Percentiles rank a stretch among this genome's conserved stretches.
phyloP scores from a whole-genome alignment of 2,888 invertebrate genomes.

The Apomyelois bistriatella region DNA sequence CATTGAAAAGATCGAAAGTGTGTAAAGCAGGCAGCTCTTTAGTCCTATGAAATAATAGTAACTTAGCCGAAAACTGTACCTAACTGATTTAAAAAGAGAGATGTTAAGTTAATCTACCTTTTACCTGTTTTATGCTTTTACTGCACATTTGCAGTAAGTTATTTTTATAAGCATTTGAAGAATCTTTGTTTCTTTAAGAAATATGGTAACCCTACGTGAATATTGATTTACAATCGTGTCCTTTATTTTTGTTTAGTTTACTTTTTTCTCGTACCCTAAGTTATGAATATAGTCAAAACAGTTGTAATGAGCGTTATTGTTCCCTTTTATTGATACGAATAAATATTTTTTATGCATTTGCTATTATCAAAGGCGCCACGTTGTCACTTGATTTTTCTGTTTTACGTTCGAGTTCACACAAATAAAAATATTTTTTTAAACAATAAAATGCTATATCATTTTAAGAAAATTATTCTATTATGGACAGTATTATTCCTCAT shows the following conservation, averaged over 20 bases:
- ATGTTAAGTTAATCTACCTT: no score
- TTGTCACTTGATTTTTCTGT: background rate
- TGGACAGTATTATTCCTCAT: background rate
- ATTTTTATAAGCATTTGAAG: background rate
- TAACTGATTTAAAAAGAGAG: no score
- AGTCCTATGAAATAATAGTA: no score
- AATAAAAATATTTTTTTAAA: no score
- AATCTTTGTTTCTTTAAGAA: background rate
- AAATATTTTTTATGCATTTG: constrained; percentile 26
- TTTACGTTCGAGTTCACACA: background rate
- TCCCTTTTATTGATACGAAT: constrained; percentile 49
- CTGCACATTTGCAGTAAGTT: no score
- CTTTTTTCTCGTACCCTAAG: constrained; percentile 49
- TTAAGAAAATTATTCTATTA: background rate
- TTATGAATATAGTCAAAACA: constrained; percentile 60
- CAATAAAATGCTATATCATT: no score
- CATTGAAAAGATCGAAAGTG: no score
- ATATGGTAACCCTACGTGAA: constrained; percentile 38
- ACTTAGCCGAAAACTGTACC: no score
- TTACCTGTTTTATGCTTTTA: no score
- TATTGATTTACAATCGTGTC: constrained; percentile 55
- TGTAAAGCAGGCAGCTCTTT: no score
- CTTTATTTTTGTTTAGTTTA: constrained; percentile 67
- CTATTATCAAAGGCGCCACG: background rate
- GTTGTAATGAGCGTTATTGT: constrained; percentile 42